Percentiles rank a stretch among this genome's conserved stretches.
phyloP scores from a whole-genome alignment of 2,888 invertebrate species.

The Crossocerus cetratus region DNA sequence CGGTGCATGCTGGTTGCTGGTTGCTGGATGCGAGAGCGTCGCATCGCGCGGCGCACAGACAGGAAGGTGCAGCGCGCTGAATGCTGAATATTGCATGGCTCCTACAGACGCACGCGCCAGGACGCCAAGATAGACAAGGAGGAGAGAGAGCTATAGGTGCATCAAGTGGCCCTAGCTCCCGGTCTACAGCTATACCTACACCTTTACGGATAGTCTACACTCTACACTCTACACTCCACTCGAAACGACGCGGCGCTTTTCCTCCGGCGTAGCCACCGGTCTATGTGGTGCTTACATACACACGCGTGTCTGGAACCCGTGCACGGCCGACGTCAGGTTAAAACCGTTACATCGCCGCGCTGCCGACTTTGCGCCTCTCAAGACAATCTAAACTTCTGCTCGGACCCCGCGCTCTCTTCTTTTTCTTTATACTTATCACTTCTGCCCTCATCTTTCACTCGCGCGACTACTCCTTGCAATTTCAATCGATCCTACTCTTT shows the following conservation, averaged over 20 bases:
- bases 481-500: background rate
- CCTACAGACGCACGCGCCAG: conserved; percentile 27
- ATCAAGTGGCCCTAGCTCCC: background rate
- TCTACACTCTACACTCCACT: too few relatives aligned
- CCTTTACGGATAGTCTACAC: too few relatives aligned
- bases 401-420: conserved; percentile 5
- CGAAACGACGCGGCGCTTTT: too few relatives aligned
- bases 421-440: background rate
- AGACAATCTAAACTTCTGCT: conserved; percentile 21
- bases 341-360: conserved; percentile 48
- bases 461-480: background rate
- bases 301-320: conserved; percentile 10
- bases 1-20: too few relatives aligned
- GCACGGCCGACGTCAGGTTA: conserved; percentile 38
- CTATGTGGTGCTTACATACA: background rate
- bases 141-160: conserved; percentile 10
- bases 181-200: too few relatives aligned
- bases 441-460: conserved; percentile 4
- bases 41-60: conserved; percentile 20
- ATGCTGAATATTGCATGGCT: conserved; percentile 22
- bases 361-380: conserved; percentile 8
- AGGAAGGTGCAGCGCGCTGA: conserved; percentile 2
- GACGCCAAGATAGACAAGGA: conserved; percentile 10
- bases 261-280: too few relatives aligned
- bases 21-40: too few relatives aligned